phyloP scores from a whole-genome alignment of 2,797 vertebrate species.

The Syngnathus rostellatus region DNA sequence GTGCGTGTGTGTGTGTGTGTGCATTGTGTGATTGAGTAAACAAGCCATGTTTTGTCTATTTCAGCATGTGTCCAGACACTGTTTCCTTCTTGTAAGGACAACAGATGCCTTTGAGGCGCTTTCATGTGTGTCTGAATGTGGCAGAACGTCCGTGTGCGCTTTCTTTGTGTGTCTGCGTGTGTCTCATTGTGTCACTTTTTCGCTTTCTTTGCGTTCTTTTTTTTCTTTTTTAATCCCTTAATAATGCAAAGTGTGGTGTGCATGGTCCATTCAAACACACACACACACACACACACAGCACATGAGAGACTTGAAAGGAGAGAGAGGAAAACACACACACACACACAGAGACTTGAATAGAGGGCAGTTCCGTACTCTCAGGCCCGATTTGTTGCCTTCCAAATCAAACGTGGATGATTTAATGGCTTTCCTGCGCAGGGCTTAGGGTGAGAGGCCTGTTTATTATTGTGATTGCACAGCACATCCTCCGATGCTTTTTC shows the following conservation, averaged over 20 bases:
- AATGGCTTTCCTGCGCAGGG: conserved; percentile 73
- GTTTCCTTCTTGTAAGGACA: conserved; percentile 71
- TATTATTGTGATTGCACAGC: conserved; percentile 73
- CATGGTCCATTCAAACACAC: conserved; percentile 61
- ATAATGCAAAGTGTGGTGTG: conserved; percentile 33
- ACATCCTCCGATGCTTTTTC: conserved; percentile 71
- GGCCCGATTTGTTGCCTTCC: conserved; percentile 70
- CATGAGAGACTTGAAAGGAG: conserved; percentile 66
- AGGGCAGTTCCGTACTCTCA: conserved; percentile 64
- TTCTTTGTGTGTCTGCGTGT: conserved; percentile 20
- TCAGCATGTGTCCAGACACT: conserved; percentile 70
- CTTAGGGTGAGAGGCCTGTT: conserved; percentile 63
- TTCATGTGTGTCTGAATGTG: conserved; percentile 68
- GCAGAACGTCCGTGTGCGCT: conserved; percentile 38
- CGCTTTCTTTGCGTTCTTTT: conserved; percentile 21
- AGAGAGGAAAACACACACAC: conserved; percentile 49
- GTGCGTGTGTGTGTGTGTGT: conserved; percentile 23
- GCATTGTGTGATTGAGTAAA: conserved; percentile 42
- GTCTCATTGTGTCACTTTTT: conserved; percentile 10
- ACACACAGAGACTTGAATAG: conserved; percentile 68
- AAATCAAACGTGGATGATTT: conserved; percentile 76
- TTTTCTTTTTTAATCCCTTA: conserved; percentile 45
- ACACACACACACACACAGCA: conserved; percentile 60
- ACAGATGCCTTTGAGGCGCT: conserved; percentile 68
- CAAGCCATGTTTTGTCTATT: conserved; percentile 76